Evolutionary conservation across 2,113 vertebrate genomes (phyloP).

Genomic region (Oriolus oriolus): DNA sequence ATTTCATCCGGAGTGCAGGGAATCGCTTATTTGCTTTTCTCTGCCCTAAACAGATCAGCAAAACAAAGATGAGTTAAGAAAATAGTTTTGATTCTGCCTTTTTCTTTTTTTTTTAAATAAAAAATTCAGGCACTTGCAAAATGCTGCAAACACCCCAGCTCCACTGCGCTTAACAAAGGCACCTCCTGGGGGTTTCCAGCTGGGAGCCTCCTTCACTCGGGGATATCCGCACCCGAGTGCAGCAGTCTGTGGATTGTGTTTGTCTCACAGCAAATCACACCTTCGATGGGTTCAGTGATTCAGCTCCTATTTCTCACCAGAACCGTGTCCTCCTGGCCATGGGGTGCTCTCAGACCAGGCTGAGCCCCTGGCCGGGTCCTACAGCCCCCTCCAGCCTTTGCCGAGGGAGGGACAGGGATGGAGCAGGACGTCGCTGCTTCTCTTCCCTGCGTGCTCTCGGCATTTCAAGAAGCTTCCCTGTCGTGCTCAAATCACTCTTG

Average conservation of each 20-base stretch:
- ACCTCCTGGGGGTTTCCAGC: background rate
- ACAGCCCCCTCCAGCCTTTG: background rate
- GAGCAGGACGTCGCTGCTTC: too few relatives aligned
- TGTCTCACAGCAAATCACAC: background rate
- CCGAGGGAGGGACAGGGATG: too few relatives aligned
- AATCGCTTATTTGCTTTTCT: slow-evolving; percentile 14
- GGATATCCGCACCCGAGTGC: too few relatives aligned
- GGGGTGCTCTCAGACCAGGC: background rate
- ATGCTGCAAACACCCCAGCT: background rate
- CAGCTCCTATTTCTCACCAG: background rate
- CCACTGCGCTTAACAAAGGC: background rate
- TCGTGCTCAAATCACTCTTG: background rate
- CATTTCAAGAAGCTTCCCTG: background rate
- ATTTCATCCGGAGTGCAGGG: background rate
- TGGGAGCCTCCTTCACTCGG: too few relatives aligned
- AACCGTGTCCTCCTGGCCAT: background rate
- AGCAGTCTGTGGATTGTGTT: background rate
- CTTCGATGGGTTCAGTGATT: background rate
- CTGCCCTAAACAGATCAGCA: background rate
- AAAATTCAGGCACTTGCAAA: background rate
- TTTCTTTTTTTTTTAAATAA: background rate
- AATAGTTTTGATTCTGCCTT: background rate
- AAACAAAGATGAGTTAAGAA: slow-evolving; percentile 6
- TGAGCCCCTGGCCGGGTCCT: background rate
- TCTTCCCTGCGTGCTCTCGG: background rate